Evolutionary conservation across 1,140 invertebrate genomes (phyloP).

Genomic region (Lepidurus apus): DNA sequence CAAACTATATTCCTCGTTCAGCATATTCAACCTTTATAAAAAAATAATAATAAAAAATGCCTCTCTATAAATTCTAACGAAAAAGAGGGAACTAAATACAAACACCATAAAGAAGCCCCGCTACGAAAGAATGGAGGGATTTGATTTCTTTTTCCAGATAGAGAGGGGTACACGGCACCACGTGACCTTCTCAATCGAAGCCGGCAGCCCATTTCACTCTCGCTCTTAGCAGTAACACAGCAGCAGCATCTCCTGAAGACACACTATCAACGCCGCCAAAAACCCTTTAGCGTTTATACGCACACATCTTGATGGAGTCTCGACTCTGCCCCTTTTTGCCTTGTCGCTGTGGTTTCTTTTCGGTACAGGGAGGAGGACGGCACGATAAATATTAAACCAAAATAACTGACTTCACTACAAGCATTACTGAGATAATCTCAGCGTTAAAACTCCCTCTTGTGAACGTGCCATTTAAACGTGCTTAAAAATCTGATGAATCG

Average conservation of each 20-base stretch:
- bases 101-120: neutral
- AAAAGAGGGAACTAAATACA: slow-evolving; percentile 7
- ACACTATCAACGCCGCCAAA: neutral
- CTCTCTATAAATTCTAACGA: neutral
- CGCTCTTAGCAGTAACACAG: neutral
- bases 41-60: neutral
- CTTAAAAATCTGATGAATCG: too few relatives aligned
- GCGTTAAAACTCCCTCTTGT: too few relatives aligned
- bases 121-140: neutral
- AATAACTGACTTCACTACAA: too few relatives aligned
- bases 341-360: neutral
- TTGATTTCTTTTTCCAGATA: neutral
- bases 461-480: too few relatives aligned
- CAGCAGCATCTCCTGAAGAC: neutral
- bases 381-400: too few relatives aligned
- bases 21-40: neutral
- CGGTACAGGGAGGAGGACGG: neutral
- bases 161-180: neutral
- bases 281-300: neutral
- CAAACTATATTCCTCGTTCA: neutral
- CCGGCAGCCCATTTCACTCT: neutral
- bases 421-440: too few relatives aligned
- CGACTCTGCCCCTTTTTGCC: neutral
- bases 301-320: neutral
- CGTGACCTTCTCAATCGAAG: neutral